Base-by-base conservation (phyloP, 2,888 invertebrate species). In the Scaptomyza caliginosa region DNA sequence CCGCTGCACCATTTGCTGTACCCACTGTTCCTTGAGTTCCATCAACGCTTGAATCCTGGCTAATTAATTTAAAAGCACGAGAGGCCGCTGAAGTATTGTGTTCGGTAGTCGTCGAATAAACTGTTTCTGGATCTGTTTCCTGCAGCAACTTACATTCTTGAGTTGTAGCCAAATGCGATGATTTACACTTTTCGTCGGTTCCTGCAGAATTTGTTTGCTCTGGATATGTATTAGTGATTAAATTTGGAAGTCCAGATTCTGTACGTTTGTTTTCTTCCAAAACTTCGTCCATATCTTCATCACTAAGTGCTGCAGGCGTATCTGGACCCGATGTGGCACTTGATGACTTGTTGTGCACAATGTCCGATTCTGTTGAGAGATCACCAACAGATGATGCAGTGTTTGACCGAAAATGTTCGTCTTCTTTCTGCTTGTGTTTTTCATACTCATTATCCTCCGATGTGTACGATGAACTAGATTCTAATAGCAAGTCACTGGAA, bases 261-360 rank as follows among this genome's bases (percentile, higher is more conserved):
- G 28, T 50, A 48, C 28, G 38, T 21, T 40, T 57, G 21, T 69
- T 51, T 16, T 36, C 52, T 56, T 70, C 58, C 7, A 66, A 92
- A 1, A 1, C 7, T 6, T 11, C 13, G 63, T 94, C 94, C 40
- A 94, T 94, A 59, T 94, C 94, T 63, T 94, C 94, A 65, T 94
- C 94, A 82, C 95, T 96, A 69, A 94, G 92, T 5, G 94, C 94
- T 2, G 90, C 91, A 10, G 96, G 96, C 89, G 96, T 96, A 81
- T 97, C 97, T 0, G 97, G 97, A 0, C 97, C 97, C 7, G 96
- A 96, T 11, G 97, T 97, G 84, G 96, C 96, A 2, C 97, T 96
- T 0, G 96, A 96, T 8, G 96, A 96, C 49, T 93, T 93, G 32
- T 93, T 94, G 19, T 40, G 46, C 40, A 56, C 30, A 5, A 8